Conservation (phyloP, 1,140 invertebrate genomes). For the Geopemphigus sp. region DNA sequence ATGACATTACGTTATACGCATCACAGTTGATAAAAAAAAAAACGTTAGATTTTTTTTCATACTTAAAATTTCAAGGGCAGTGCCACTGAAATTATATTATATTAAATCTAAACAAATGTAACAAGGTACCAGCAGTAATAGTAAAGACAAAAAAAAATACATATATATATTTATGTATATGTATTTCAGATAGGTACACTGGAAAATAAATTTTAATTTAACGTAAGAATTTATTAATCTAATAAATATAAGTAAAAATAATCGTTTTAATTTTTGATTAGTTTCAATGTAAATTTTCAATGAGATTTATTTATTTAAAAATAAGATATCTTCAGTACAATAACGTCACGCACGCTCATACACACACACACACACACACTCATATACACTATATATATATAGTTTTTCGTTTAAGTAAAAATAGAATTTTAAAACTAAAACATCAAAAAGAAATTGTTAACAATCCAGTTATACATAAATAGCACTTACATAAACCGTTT, state of each 20-base stretch:
- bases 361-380: neutral
- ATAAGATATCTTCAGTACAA: conserved; percentile 11
- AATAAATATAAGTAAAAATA: too few species aligned
- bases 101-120: conserved; percentile 5
- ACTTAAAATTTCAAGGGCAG: neutral
- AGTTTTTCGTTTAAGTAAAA: conserved; percentile 7
- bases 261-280: neutral
- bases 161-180: too few species aligned
- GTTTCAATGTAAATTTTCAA: neutral
- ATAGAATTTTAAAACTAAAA: conserved; percentile 3
- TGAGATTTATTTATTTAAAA: neutral
- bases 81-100: neutral
- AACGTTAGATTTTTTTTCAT: neutral
- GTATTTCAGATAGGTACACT: too few species aligned
- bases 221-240: too few species aligned
- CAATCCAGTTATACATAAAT: neutral
- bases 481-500: neutral
- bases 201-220: too few species aligned
- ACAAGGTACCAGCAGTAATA: neutral
- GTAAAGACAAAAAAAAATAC: neutral
- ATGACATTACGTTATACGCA: neutral
- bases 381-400: neutral
- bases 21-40: neutral
- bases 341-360: neutral
- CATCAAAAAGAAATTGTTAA: neutral